phyloP scores from a whole-genome alignment of 2,888 invertebrate genomes.

The Perizoma flavofasciatum region DNA sequence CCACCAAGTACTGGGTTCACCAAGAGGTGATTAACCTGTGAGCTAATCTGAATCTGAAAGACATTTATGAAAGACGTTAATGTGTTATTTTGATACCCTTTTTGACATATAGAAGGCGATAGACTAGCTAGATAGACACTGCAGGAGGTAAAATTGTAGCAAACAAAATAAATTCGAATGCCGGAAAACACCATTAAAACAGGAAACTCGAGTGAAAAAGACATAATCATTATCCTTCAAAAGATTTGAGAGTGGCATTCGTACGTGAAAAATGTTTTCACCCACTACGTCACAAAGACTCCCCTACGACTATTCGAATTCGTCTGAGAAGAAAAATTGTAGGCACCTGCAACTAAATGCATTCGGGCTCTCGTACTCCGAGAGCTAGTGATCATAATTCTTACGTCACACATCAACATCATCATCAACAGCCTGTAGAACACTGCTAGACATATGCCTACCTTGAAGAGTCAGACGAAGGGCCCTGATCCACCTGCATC shows the following conservation, averaged over 20 bases:
- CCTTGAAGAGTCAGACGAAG: too few species aligned
- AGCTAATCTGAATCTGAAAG: too few species aligned
- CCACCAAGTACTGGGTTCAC: too few species aligned
- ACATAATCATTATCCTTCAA: constrained; percentile 39
- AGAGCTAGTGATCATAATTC: constrained; percentile 2
- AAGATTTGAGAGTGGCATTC: constrained; percentile 30
- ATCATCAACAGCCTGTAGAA: too few species aligned
- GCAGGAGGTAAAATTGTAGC: constrained; percentile 2
- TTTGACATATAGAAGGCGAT: too few species aligned
- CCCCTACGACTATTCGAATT: constrained; percentile 62
- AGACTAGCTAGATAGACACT: neutral
- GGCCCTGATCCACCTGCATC: too few species aligned
- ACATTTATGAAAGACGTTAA: too few species aligned
- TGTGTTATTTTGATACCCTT: too few species aligned
- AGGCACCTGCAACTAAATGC: constrained; percentile 81
- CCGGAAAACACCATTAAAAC: constrained; percentile 25
- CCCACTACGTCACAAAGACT: constrained; percentile 46
- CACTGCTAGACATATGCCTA: too few species aligned
- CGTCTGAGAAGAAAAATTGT: constrained; percentile 76
- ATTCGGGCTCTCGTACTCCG: constrained; percentile 47
- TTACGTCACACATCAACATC: neutral
- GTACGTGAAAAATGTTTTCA: constrained; percentile 34
- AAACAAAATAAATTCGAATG: constrained; percentile 7
- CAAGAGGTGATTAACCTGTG: too few species aligned
- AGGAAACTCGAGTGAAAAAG: constrained; percentile 32